Evolutionary conservation across 2,797 vertebrate species (phyloP).

Genomic region (Rhincodon typus): DNA sequence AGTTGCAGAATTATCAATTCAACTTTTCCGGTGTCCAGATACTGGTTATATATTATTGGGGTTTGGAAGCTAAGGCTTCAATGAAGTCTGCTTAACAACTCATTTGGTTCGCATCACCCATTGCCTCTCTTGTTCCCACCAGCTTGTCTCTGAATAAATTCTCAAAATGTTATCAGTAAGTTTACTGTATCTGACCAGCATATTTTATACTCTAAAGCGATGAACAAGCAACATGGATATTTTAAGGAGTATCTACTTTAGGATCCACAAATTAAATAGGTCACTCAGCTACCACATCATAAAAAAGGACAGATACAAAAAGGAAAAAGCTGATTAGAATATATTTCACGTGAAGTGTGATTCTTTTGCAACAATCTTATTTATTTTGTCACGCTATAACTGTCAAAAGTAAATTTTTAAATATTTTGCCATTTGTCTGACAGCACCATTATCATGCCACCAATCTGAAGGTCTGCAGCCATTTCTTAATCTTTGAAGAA

Average conservation of each 20-base stretch:
- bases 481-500: neutral
- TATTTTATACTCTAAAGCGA: neutral
- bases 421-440: neutral
- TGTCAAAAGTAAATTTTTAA: neutral
- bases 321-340: no score
- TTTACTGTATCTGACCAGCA: no score
- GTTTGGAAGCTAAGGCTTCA: slow-evolving; percentile 21
- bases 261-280: neutral
- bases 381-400: neutral
- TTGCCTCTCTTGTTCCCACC: neutral
- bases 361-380: no score
- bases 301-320: neutral
- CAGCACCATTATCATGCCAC: neutral
- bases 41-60: slow-evolving; percentile 41
- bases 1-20: slow-evolving; percentile 41
- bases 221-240: neutral
- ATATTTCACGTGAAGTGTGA: neutral
- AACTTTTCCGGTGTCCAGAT: slow-evolving; percentile 35
- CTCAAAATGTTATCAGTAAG: neutral
- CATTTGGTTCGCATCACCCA: neutral
- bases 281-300: neutral
- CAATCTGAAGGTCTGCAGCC: neutral
- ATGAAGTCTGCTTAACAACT: slow-evolving; percentile 40
- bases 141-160: neutral
- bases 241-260: no score